Evolutionary conservation across 2,888 invertebrate species (phyloP), one percentile per base, ranked within the genome.

Genomic region (Trileptium ribeirensis): DNA sequence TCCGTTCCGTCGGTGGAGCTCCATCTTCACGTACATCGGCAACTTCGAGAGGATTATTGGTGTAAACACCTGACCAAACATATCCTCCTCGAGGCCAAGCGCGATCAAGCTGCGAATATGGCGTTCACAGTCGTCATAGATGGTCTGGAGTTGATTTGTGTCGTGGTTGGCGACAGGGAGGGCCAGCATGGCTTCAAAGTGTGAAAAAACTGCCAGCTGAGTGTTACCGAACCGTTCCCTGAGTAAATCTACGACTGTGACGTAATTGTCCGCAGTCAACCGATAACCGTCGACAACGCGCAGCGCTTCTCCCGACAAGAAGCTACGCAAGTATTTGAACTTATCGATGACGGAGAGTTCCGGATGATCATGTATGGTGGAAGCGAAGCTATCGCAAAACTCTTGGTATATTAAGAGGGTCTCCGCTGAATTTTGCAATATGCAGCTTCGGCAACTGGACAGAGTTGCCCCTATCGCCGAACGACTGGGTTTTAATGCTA

Each of bases 41-140:
- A 70, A n/a, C 36, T 70, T 70, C 36, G 70, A 70, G 3, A 70
- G n/a, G 31, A 70, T 70, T 19, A 70, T 70, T 70, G 70, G 70
- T 8, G 70, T 70, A 70, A 70, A 70, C 31, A 70, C 70, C 70
- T 70, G 31, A 8, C 70, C 70, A 31, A 70, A 70, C 33, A n/a
- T 70, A 33, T 29, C 8, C 36, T 70, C 70, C 8, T 8, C 8
- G 8, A 51, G 51, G 51, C 51, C 51, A 51, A 51, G 51, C 8
- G 51, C 51, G 51, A 33, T 70, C 19, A 70, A 31, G 70, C 70
- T 70, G 15, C 70, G 31, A 36, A 70, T 36, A n/a, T 70, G 70
- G 15, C 36, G 31, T n/a, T 70, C 70, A 70, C 70, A 70, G 8
- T 70, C 70, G 70, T 70, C 70, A n/a, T 33, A 70, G 3, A n/a